These are phyloP conservation scores for Acrocera orbiculus DNA, from an alignment of 2,888 invertebrate genomes.

Conservation along the genomic window DNA sequence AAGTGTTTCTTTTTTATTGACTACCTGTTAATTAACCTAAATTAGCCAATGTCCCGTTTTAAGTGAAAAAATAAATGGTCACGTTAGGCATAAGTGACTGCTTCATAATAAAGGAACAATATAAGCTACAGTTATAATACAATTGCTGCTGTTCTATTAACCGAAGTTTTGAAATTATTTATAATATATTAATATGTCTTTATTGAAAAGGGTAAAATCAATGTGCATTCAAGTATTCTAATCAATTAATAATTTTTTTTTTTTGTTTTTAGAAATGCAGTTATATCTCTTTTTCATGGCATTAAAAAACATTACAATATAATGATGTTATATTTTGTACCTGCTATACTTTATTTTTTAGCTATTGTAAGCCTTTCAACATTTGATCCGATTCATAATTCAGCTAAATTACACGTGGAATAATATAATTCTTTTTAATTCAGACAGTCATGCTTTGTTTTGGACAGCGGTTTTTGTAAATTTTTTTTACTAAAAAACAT, in stretches of 20 bases:
- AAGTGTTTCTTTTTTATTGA: no score
- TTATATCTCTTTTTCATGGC: conserved; percentile 20
- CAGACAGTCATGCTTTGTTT: no score
- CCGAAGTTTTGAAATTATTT: conserved; percentile 70
- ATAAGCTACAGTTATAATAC: conserved; percentile 77
- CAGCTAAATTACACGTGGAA: no score
- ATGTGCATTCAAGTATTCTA: conserved; percentile 1
- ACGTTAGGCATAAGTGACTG: no score
- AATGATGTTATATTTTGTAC: conserved; percentile 69
- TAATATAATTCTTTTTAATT: no score
- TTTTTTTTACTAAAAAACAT: no score
- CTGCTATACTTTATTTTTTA: conserved; percentile 78
- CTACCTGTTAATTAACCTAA: no score
- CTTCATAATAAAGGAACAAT: conserved; percentile 66
- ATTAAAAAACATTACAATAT: conserved; percentile 45
- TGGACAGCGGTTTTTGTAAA: no score
- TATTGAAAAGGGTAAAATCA: conserved; percentile 50
- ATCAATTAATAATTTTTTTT: neutral
- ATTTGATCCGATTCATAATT: conserved; percentile 91
- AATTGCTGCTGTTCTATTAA: conserved; percentile 70
- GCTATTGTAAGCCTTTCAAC: conserved; percentile 76
- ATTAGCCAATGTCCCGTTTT: no score
- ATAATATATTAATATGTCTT: conserved; percentile 48
- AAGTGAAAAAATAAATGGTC: no score
- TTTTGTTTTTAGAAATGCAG: neutral